Evolutionary conservation across 2,113 vertebrate genomes (phyloP).

Genomic region (Chloropsis cyanopogon): DNA sequence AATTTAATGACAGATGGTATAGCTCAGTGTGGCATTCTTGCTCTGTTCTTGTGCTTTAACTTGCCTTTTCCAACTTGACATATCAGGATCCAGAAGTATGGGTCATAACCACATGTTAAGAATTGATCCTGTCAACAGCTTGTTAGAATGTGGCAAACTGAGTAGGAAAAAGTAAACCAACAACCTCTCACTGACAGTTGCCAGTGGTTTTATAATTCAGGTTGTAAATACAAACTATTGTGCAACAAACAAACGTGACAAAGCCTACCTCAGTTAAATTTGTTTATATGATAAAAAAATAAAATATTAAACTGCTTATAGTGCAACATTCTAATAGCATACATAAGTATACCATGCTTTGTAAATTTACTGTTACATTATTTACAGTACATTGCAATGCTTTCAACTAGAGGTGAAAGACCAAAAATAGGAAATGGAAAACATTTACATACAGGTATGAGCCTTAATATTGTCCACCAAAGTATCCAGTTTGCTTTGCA

Average conservation of each 20-base stretch:
- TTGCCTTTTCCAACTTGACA: neutral
- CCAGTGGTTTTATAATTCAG: conserved; percentile 27
- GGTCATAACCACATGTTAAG: neutral
- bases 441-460: conserved; percentile 47
- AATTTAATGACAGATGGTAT: neutral
- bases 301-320: conserved; percentile 60
- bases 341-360: conserved; percentile 64
- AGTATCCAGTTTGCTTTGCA: neutral
- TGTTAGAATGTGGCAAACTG: neutral
- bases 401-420: conserved; percentile 17
- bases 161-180: neutral
- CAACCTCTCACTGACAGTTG: neutral
- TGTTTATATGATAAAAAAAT: conserved; percentile 62
- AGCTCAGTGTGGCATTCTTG: neutral
- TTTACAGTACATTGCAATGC: conserved; percentile 47
- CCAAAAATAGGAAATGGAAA: conserved; percentile 24
- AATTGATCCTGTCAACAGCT: neutral
- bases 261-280: conserved; percentile 26
- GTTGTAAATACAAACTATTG: conserved; percentile 31
- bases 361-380: conserved; percentile 16
- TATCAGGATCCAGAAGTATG: neutral
- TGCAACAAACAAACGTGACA: conserved; percentile 32
- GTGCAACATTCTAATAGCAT: conserved; percentile 58
- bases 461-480: conserved; percentile 31
- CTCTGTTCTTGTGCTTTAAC: neutral